A percentile compares a stretch with the other conserved stretches of the same genome.
Evolutionary conservation across 2,113 vertebrate species (phyloP).

Genomic region (Pseudolaguvia tuberculata): DNA sequence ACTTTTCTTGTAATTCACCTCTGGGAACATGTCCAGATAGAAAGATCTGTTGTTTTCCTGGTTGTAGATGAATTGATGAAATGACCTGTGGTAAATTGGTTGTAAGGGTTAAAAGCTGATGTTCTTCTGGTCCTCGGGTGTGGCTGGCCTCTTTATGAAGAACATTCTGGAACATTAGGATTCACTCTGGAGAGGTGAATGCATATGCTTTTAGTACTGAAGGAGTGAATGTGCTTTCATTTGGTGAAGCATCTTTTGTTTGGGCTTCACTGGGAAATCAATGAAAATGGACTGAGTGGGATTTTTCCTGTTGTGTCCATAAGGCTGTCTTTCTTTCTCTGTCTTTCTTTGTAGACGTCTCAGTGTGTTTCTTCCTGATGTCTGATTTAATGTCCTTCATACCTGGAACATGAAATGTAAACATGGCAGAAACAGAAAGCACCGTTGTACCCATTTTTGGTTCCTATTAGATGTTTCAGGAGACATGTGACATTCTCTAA

Average conservation of each 20-base stretch:
- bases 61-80: neutral
- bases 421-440: neutral
- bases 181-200: slow-evolving; percentile 4
- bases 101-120: neutral
- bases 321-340: neutral
- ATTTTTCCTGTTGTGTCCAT: slow-evolving; percentile 19
- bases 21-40: neutral
- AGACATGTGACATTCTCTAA: too few species aligned
- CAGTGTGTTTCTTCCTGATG: neutral
- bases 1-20: neutral
- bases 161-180: neutral
- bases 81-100: neutral
- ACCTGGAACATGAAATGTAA: neutral
- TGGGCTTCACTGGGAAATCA: slow-evolving; percentile 31
- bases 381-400: slow-evolving; percentile 17
- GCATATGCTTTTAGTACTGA: slow-evolving; percentile 25
- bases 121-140: neutral
- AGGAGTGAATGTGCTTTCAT: slow-evolving; percentile 24
- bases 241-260: slow-evolving; percentile 23
- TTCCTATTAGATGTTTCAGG: neutral
- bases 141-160: neutral
- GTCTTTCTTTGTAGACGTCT: neutral
- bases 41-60: neutral
- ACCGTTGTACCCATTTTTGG: neutral
- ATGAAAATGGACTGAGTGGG: slow-evolving; percentile 33